Conservation (phyloP, 2,113 vertebrate species). For the Toxotes jaculatrix region DNA sequence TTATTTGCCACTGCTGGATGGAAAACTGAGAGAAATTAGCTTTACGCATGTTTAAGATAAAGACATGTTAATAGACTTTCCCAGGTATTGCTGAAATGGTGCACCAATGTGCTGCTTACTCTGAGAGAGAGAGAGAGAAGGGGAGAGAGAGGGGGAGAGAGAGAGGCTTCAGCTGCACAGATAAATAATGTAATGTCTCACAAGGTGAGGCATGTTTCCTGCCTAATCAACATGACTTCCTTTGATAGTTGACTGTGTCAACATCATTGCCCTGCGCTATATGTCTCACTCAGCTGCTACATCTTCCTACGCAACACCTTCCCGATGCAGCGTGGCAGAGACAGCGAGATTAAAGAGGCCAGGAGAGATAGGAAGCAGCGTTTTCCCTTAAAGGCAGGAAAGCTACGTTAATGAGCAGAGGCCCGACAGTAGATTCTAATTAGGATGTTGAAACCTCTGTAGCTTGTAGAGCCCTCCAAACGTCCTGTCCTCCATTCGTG, state of each 20-base stretch:
- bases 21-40: not conserved
- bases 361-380: constrained; percentile 39
- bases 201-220: constrained; percentile 59
- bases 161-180: constrained; percentile 43
- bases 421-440: constrained; percentile 52
- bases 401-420: constrained; percentile 46
- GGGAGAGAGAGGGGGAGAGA: not conserved
- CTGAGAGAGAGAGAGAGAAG: constrained; percentile 1
- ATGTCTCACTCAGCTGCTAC: constrained; percentile 38
- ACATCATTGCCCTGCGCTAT: constrained; percentile 55
- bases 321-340: constrained; percentile 8
- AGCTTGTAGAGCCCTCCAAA: constrained; percentile 22
- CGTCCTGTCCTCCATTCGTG: not conserved
- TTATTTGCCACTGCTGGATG: not conserved
- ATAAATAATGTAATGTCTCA: constrained; percentile 65
- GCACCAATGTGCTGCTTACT: not conserved
- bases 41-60: not conserved
- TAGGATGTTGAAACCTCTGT: constrained; percentile 40
- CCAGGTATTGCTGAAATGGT: not conserved
- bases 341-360: constrained; percentile 49
- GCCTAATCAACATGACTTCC: constrained; percentile 67
- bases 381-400: constrained; percentile 48
- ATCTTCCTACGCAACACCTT: constrained; percentile 53
- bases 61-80: not conserved
- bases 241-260: constrained; percentile 71